Evolutionary conservation across 2,888 invertebrate species (phyloP).

Genomic region (Chorisops tibialis): DNA sequence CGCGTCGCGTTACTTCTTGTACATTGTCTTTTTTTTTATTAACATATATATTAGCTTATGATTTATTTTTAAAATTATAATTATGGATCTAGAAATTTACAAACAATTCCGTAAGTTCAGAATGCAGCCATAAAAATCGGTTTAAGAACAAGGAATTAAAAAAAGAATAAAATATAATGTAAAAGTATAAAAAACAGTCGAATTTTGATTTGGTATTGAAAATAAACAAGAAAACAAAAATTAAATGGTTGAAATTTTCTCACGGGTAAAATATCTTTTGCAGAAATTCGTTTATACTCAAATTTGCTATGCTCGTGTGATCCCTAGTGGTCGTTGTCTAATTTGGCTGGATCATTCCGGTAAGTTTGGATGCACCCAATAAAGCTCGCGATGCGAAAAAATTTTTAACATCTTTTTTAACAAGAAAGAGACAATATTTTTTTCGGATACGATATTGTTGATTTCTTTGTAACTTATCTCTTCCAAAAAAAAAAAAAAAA

Average conservation of each 20-base stretch:
- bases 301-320: constrained; percentile 50
- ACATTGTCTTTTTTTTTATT: too few relatives aligned
- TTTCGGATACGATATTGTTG: constrained; percentile 28
- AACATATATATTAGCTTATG: too few relatives aligned
- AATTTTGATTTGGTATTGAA: too few relatives aligned
- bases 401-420: constrained; percentile 27
- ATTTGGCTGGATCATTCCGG: constrained; percentile 39
- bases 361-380: constrained; percentile 48
- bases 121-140: too few relatives aligned
- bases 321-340: constrained; percentile 46
- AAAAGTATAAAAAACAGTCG: too few relatives aligned
- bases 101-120: too few relatives aligned
- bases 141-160: too few relatives aligned
- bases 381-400: constrained; percentile 18
- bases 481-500: constrained; percentile 36
- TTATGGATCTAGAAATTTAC: too few relatives aligned
- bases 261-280: constrained; percentile 72
- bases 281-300: constrained; percentile 58
- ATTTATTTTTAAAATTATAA: too few relatives aligned
- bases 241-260: constrained; percentile 39
- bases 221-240: too few relatives aligned
- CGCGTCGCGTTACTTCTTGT: too few relatives aligned
- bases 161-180: too few relatives aligned
- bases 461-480: constrained; percentile 30
- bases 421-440: constrained; percentile 30